Percentiles rank a stretch among this genome's conserved stretches.
These are phyloP conservation scores for Melanotaenia trifasciata DNA, from an alignment of 2,797 vertebrate genomes.

Conservation along the genomic window DNA sequence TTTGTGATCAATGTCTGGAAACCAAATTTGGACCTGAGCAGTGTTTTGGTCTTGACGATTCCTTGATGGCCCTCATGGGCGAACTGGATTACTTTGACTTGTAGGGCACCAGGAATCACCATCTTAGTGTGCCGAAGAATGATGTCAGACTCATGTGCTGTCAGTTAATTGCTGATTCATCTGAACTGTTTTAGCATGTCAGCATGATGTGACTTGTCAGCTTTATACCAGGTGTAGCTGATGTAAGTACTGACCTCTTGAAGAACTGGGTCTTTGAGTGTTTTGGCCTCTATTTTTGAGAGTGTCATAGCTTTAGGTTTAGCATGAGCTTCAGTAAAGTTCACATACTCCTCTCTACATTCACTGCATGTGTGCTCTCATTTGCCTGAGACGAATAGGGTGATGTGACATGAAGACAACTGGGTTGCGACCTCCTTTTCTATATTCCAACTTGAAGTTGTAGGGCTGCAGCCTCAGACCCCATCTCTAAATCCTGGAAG, in stretches of 20 bases:
- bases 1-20: constrained; percentile 29
- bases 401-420: constrained; percentile 47
- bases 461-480: constrained; percentile 44
- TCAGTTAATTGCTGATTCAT: constrained; percentile 32
- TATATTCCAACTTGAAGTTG: constrained; percentile 26
- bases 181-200: constrained; percentile 7
- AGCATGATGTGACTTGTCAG: neutral
- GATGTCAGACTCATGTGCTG: neutral
- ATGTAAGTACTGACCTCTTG: constrained; percentile 23
- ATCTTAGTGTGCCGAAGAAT: neutral
- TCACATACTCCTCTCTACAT: constrained; percentile 17
- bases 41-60: constrained; percentile 10
- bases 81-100: constrained; percentile 4
- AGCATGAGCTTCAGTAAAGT: constrained; percentile 19
- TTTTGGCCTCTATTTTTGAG: constrained; percentile 14
- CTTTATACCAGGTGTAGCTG: constrained; percentile 26
- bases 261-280: constrained; percentile 15
- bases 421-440: constrained; percentile 39
- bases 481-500: constrained; percentile 36
- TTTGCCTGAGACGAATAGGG: neutral
- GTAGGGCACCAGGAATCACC: neutral
- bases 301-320: constrained; percentile 41
- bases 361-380: constrained; percentile 22
- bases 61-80: constrained; percentile 33
- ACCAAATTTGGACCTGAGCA: constrained; percentile 35